A percentile compares a stretch with the other conserved stretches of the same genome.
These are phyloP conservation scores for Tiliacea citrago DNA, from an alignment of 2,888 invertebrate species.

Conservation along the genomic window DNA sequence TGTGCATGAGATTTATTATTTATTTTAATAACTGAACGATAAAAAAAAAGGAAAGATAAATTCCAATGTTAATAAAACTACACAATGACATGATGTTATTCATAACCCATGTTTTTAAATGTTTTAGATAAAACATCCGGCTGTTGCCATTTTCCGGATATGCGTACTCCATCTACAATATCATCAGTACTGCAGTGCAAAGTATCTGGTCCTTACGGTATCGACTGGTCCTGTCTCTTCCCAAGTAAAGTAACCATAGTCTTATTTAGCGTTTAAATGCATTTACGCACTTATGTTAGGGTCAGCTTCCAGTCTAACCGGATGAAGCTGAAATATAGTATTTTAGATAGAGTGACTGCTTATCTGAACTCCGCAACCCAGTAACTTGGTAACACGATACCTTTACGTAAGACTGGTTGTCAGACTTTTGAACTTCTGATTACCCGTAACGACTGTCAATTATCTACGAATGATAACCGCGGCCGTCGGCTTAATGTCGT, in stretches of 20 bases:
- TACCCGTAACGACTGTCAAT: too few species aligned
- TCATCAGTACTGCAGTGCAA: neutral
- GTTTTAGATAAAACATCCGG: constrained; percentile 13
- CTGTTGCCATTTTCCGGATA: neutral
- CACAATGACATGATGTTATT: neutral
- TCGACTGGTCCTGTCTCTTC: neutral
- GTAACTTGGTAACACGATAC: too few species aligned
- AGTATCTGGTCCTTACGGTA: neutral
- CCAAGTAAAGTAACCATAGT: constrained; percentile 7
- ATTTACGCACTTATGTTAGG: neutral
- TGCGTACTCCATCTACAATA: neutral
- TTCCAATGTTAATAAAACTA: neutral
- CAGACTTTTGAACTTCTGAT: too few species aligned
- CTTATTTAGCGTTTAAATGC: neutral
- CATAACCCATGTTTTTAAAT: neutral
- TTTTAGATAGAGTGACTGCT: too few species aligned
- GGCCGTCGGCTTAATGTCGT: too few species aligned
- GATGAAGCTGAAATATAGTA: neutral
- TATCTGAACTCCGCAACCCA: too few species aligned
- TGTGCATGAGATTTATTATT: too few species aligned
- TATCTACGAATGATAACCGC: too few species aligned
- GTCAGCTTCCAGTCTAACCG: neutral
- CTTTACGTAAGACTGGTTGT: too few species aligned
- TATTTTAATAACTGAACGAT: too few species aligned
- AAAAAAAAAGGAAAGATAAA: neutral